phyloP scores from a whole-genome alignment of 2,797 vertebrate species.

The Diplodus puntazzo region DNA sequence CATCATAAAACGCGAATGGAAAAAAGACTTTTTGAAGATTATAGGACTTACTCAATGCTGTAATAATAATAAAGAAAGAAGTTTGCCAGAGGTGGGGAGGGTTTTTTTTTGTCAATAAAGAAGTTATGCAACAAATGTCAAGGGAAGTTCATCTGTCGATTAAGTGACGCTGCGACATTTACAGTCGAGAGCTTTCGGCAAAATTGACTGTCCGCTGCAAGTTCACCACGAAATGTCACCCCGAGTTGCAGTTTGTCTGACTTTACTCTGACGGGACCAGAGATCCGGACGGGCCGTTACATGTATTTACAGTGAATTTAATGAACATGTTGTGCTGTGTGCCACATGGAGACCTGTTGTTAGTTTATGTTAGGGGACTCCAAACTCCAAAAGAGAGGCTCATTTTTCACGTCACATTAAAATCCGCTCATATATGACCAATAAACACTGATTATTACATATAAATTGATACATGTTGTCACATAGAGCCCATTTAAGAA shows the following conservation, averaged over 20 bases:
- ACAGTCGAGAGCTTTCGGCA: slow-evolving; percentile 16
- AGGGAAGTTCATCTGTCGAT: slow-evolving; percentile 43
- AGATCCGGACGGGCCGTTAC: not conserved
- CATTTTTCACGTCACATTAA: too few species aligned
- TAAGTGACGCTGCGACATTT: slow-evolving; percentile 48
- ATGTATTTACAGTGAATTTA: not conserved
- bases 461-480: too few species aligned
- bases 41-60: slow-evolving; percentile 12
- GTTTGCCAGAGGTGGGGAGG: slow-evolving; percentile 15
- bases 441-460: too few species aligned
- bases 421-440: too few species aligned
- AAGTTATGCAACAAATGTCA: slow-evolving; percentile 51
- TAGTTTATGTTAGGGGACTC: too few species aligned
- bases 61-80: not conserved
- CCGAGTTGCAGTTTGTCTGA: slow-evolving; percentile 1
- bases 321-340: too few species aligned
- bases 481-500: too few species aligned
- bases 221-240: slow-evolving; percentile 38
- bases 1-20: not conserved
- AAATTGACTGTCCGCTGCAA: slow-evolving; percentile 26
- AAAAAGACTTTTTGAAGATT: not conserved
- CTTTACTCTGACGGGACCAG: slow-evolving; percentile 9
- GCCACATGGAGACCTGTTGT: too few species aligned
- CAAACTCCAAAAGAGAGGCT: too few species aligned
- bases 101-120: slow-evolving; percentile 30